Evolutionary conservation across 1,140 invertebrate species (phyloP), one percentile per base, ranked within the genome.

Genomic region (Steinernema khuongi): DNA sequence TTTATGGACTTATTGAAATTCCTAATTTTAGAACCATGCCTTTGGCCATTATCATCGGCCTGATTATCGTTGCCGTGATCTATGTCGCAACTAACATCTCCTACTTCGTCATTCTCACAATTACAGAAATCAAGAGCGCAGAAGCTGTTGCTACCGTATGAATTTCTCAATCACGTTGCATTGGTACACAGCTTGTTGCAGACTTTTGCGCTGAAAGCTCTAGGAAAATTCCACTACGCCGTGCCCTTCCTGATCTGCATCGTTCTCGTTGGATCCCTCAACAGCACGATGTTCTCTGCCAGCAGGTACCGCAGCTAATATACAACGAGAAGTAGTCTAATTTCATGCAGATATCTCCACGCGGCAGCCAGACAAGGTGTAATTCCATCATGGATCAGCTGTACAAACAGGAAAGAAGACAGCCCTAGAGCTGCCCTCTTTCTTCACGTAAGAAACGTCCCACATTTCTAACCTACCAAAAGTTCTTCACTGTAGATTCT

Each of bases 1-100:
- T n/a, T 70, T 14, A 17, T 14, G 17, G 29, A n/a, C 19, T 71
- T n/a, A 71, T 71, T 19, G 18, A 71, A 0, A 50, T 1, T 36
- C 17, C 28, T 41, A 66, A 7, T 14, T 77, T 75, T 36, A 80
- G 79, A 28, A 81, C 81, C 18, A 81, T 81, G 76, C 74, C 79
- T 11, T 72, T 81, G 32, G 81, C 80, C 19, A 83, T 83, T 30
- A 26, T 81, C 19, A 36, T 77, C 44, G 80, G 79, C 19, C 77
- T 81, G 74, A 41, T 32, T 31, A 41, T 74, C 31, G 71, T 81
- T 30, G 76, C 81, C 4, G n/a, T 71, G 0, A 72, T 83, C 31
- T 81, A 74, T 50, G 26, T 81, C 18, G 22, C 73, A 1, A 78
- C 73, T 26, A 81, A 81, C 74, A 30, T 81, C 17, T 72, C 81